phyloP scores from a whole-genome alignment of 2,797 vertebrate genomes.

The Carcharodon carcharias region DNA sequence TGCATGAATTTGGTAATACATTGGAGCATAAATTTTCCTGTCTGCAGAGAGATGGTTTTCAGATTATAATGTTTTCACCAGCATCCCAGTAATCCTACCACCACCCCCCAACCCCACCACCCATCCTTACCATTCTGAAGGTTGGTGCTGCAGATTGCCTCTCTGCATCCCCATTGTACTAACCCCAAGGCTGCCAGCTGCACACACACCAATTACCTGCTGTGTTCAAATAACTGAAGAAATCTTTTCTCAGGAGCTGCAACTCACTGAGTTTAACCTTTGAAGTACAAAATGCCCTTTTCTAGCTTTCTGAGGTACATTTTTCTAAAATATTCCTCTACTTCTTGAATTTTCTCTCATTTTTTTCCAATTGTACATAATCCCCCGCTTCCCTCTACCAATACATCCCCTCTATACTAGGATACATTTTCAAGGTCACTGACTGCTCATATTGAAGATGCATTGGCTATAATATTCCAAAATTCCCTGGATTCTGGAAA shows the following conservation, averaged over 20 bases:
- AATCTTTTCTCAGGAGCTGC: neutral
- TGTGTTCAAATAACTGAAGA: neutral
- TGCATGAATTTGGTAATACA: neutral
- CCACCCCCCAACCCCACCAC: neutral
- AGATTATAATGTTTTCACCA: neutral
- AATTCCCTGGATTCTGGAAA: no score
- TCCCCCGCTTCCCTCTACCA: neutral
- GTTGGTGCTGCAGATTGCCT: neutral
- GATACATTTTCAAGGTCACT: no score
- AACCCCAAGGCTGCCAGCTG: neutral
- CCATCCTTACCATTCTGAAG: neutral
- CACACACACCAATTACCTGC: neutral
- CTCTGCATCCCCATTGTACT: no score
- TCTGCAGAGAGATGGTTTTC: neutral
- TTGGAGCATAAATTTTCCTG: constrained; percentile 20
- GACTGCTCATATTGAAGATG: neutral
- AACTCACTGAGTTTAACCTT: constrained; percentile 2
- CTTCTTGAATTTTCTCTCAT: neutral
- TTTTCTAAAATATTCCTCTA: neutral
- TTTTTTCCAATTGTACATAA: neutral
- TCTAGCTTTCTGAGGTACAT: neutral
- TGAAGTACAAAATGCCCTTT: neutral
- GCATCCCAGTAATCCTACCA: neutral
- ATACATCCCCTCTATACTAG: neutral
- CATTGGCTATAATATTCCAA: no score